phyloP scores from a whole-genome alignment of 2,797 vertebrate genomes.

The Girardinus metallicus region DNA sequence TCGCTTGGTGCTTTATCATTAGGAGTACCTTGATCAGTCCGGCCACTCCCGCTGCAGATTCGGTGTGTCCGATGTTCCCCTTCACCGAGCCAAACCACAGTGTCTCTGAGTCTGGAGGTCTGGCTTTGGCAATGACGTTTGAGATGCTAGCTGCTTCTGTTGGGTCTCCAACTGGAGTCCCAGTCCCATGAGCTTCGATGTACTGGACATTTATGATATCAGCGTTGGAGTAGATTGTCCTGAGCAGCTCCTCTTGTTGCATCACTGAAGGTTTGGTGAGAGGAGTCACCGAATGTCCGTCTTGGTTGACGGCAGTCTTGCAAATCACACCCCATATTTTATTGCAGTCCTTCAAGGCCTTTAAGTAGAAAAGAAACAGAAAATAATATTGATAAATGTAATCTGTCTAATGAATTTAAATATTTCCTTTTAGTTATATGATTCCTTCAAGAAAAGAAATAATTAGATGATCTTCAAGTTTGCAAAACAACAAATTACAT shows the following conservation, averaged over 20 bases:
- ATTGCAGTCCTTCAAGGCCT: slow-evolving; percentile 85
- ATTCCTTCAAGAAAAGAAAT: background rate
- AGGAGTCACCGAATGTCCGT: slow-evolving; percentile 73
- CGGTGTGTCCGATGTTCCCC: slow-evolving; percentile 87
- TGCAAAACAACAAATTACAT: background rate
- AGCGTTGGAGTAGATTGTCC: slow-evolving; percentile 76
- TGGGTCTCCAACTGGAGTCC: slow-evolving; percentile 83
- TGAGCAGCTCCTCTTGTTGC: slow-evolving; percentile 84
- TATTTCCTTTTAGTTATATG: too few species aligned
- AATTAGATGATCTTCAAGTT: background rate
- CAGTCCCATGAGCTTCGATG: slow-evolving; percentile 86
- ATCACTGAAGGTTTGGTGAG: slow-evolving; percentile 82
- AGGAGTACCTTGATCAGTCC: slow-evolving; percentile 89
- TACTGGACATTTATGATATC: slow-evolving; percentile 81
- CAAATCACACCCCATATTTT: slow-evolving; percentile 89
- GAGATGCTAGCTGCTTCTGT: slow-evolving; percentile 84
- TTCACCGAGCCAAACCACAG: slow-evolving; percentile 86
- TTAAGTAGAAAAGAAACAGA: slow-evolving; percentile 25
- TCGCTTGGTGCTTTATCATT: slow-evolving; percentile 89
- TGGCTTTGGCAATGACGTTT: slow-evolving; percentile 76
- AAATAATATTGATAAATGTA: slow-evolving; percentile 2
- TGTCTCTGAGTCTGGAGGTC: slow-evolving; percentile 46
- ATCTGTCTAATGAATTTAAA: background rate
- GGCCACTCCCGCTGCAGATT: slow-evolving; percentile 88
- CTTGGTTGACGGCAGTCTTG: slow-evolving; percentile 86